Conservation (phyloP, 2,888 invertebrate species). For the Sturmia bella region DNA sequence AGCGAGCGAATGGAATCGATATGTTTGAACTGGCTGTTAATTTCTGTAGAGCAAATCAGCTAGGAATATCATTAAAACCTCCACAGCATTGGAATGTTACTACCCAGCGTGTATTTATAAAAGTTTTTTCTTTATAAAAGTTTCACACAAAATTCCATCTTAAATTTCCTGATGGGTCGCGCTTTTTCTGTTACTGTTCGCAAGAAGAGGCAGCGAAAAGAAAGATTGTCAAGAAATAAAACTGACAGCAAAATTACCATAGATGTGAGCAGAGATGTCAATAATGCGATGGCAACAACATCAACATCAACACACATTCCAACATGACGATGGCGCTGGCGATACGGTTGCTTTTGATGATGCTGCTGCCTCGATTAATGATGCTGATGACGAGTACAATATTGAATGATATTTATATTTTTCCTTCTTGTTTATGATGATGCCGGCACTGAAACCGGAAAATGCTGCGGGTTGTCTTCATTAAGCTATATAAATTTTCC, state of each 20-base stretch:
- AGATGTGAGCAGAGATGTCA: conserved; percentile 73
- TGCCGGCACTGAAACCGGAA: conserved; percentile 70
- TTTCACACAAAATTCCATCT: not conserved
- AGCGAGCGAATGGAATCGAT: too few relatives aligned
- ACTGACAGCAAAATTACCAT: conserved; percentile 54
- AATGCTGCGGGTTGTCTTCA: conserved; percentile 77
- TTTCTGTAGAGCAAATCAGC: too few relatives aligned
- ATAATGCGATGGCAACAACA: conserved; percentile 67
- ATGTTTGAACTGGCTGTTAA: too few relatives aligned
- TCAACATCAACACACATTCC: conserved; percentile 65
- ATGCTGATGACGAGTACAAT: conserved; percentile 44
- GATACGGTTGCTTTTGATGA: conserved; percentile 15
- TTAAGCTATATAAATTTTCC: conserved; percentile 53
- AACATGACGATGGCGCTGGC: conserved; percentile 32
- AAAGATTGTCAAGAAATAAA: conserved; percentile 62
- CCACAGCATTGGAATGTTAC: too few relatives aligned
- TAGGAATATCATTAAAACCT: too few relatives aligned
- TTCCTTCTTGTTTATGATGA: conserved; percentile 24
- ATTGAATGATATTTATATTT: conserved; percentile 35
- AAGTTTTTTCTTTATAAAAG: not conserved
- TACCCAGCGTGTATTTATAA: not conserved
- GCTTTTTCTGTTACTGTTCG: not conserved
- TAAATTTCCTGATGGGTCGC: conserved; percentile 28
- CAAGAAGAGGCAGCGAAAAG: conserved; percentile 12
- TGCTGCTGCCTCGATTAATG: conserved; percentile 73